Evolutionary conservation across 1,140 invertebrate genomes (phyloP), one percentile per base, ranked within the genome.

Genomic region (Solen grandis): DNA sequence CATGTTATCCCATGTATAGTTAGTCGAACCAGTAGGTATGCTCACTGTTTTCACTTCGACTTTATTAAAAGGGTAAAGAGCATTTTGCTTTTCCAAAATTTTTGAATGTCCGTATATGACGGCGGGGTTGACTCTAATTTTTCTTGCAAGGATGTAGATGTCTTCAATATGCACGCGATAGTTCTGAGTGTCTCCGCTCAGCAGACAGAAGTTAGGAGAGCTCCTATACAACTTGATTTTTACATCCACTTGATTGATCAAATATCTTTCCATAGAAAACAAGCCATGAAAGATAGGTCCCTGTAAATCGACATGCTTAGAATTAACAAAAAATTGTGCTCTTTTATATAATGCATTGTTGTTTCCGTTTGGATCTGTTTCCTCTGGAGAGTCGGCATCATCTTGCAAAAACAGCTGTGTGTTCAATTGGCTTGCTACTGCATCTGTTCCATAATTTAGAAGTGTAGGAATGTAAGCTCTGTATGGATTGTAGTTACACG

Each of bases 231-330:
- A 25, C n/a, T 77, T 66, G 29, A 66, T 19, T 77, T 77, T 60
- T 33, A 84, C 38, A 25, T 57, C 55, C 16, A 68, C 65, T 27
- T 68, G 65, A 31, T 68, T 46, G 4, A 68, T 22, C 5, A 81
- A 0, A 38, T 77, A 81, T 0, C 78, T 2, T 52, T 77, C 46
- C 33, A 81, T 55, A 33, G 68, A 36, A 62, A 81, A 84, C 2
- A 84, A 29, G 22, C 77, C 77, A 33, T 80, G 78, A 33, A 73
- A 60, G 0, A 76, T 59, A 5, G 55, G 78, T 41, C 78, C 83
- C 25, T 77, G 72, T 35, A 84, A 27, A 25, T 81, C 78, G 2
- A 81, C 16, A n/a, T 10, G 16, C 10, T 59, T 59, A 3, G 46
- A 54, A 5, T 5, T 2, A 27, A 50, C 68, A 14, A 54, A 33